Evolutionary conservation across 1,140 invertebrate genomes (phyloP), one percentile per base, ranked within the genome.

Genomic region (Meloidogyne floridensis): DNA sequence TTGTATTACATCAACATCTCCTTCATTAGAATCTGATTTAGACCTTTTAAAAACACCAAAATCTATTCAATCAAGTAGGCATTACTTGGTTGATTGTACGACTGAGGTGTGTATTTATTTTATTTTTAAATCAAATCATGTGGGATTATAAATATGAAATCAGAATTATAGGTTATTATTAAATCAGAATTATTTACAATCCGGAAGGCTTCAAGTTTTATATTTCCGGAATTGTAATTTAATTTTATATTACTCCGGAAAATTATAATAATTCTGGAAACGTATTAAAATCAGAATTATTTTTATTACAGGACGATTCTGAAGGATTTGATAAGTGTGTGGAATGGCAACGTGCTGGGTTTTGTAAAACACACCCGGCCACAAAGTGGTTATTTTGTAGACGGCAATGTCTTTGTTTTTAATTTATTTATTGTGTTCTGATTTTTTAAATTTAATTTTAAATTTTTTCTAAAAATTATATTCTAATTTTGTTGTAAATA

Each of bases 321-420:
- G n/a, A 74, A 18, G 72, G 72, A 6, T 15, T 51, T 15, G 72
- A 74, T n/a, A 47, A 54, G 15, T 74, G 72, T 74, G n/a, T 54
- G 2, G 72, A 74, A 54, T 74, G 72, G 72, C 13, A 54, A 54
- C 18, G 15, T 47, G 72, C 20, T n/a, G 72, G 72, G 6, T 74
- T 51, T 8, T 74, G 72, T 54, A 54, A 74, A 54, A 51, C 6
- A 15, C 72, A 74, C 7, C 72, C 72, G 10, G 72, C 72, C 0
- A 74, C 72, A 7, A 74, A 74, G 8, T 74, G 72, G 72, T 18
- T 74, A 2, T 74, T 74, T 54, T 74, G 72, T 54, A 47, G 72
- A 51, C 15, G 11, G 1, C 43, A 74, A 54, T 74, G 72, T 18
- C 72, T 74, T 54, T 74, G 72, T 32, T 47, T 54, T 65, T 65